phyloP scores from a whole-genome alignment of 2,113 vertebrate species.

The Heterotis niloticus region DNA sequence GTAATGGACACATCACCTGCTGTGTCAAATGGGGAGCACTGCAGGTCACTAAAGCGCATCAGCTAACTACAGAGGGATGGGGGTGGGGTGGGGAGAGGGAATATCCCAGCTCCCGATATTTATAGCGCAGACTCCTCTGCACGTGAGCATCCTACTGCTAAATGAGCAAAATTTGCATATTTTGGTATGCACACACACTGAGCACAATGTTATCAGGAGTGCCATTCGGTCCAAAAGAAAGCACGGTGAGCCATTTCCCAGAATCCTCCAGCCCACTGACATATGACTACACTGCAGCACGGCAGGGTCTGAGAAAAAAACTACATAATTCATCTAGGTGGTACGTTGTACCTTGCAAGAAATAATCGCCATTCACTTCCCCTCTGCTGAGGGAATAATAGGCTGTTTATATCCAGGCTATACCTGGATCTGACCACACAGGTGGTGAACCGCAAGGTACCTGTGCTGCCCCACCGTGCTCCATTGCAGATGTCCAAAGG shows the following conservation, averaged over 20 bases:
- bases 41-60: not conserved
- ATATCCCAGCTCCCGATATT: not conserved
- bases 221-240: not conserved
- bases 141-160: not conserved
- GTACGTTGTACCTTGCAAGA: not conserved
- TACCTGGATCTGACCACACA: no score
- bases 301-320: not conserved
- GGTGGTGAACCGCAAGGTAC: no score
- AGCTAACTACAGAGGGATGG: no score
- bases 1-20: not conserved
- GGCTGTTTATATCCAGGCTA: not conserved
- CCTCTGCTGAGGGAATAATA: not conserved
- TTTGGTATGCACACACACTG: not conserved
- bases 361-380: no score
- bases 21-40: not conserved
- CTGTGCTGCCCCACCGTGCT: no score
- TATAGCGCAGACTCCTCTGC: not conserved
- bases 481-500: no score
- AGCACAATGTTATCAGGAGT: not conserved
- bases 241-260: not conserved
- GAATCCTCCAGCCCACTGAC: not conserved
- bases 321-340: not conserved
- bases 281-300: not conserved
- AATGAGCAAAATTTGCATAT: slow-evolving; percentile 8
- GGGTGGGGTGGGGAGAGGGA: not conserved